Base-by-base conservation (phyloP, 2,888 invertebrate species). In the Metalampra italica region DNA sequence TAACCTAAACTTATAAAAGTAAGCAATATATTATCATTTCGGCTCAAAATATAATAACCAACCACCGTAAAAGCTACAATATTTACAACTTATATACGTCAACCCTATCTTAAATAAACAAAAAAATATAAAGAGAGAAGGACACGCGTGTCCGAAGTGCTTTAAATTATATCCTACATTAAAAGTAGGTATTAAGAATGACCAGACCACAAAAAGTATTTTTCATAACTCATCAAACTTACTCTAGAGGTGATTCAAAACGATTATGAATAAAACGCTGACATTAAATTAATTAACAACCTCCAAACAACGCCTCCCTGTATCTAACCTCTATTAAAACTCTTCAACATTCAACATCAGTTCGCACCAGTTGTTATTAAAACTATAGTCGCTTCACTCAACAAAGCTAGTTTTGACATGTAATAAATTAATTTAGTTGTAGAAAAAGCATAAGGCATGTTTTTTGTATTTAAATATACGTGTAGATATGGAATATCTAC, bases 341-440 rank as follows among this genome's bases (percentile, higher is more conserved):
- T 87, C 82, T 82, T 85, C 86, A 88, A 85, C 78, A 66, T 83
- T 87, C 83, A 88, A 88, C 88, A 86, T 84, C 82, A 82, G 79
- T 83, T 82, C 86, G 86, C 86, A 88, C 88, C 86, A 86, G 73
- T 80, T 79, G 77, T 83, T 78, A 78, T 84, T 82, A 76, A 78
- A 36, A 36, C 22, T 22, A 22, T 22, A 22, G 22, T 22, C 22
- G 22, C 22, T 22, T 22, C 22, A 22, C 22, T 22, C 22, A 22
- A 22, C 22, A 22, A 22, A 22, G 22, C 5, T 5, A 22, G 22
- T 22, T 22, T 22, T 5, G 22, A 22, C 22, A 22, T 39, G 8
- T 12, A 4, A 34, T 34, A 34, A 34, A 11, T 34, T 34, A n/a
- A 3, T 7, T 11, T 34, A 4, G 7, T 34, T 34, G 7, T 34